Conservation (phyloP, 2,888 invertebrate species). For the Drosophila ustulata region DNA sequence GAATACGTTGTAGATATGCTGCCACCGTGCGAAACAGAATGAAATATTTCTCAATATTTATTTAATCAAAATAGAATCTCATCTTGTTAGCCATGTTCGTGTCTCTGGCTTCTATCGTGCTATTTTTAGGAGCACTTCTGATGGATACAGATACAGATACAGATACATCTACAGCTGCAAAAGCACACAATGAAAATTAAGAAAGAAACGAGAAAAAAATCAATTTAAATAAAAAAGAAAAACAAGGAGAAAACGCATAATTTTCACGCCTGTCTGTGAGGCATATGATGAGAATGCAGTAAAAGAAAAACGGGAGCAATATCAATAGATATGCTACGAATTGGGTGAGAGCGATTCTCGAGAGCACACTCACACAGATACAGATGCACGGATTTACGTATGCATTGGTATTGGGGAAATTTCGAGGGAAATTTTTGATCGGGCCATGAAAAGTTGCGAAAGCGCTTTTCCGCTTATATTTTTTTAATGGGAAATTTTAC, state of each 20-base stretch:
- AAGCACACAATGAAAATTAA: constrained; percentile 36
- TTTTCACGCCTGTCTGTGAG: constrained; percentile 58
- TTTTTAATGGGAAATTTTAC: constrained; percentile 75
- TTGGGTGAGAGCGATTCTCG: constrained; percentile 39
- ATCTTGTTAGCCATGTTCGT: constrained; percentile 67
- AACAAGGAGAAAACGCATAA: constrained; percentile 58
- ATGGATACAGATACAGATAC: constrained; percentile 73
- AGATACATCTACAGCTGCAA: constrained; percentile 31
- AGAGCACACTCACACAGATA: constrained; percentile 18
- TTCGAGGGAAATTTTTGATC: constrained; percentile 62
- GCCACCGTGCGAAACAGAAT: constrained; percentile 26
- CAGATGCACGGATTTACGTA: background rate
- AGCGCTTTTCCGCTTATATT: constrained; percentile 62
- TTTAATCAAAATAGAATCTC: constrained; percentile 71
- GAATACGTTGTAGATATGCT: background rate
- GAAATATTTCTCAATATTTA: constrained; percentile 73
- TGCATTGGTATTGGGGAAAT: constrained; percentile 30
- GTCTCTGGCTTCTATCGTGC: constrained; percentile 44
- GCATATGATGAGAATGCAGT: constrained; percentile 56
- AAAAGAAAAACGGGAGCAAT: constrained; percentile 19
- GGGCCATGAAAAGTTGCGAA: constrained; percentile 66
- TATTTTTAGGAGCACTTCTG: constrained; percentile 66
- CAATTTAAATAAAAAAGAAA: constrained; percentile 40
- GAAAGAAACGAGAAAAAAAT: constrained; percentile 38
- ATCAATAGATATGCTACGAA: constrained; percentile 16